phyloP scores from a whole-genome alignment of 1,140 invertebrate species.

The Physella acuta region DNA sequence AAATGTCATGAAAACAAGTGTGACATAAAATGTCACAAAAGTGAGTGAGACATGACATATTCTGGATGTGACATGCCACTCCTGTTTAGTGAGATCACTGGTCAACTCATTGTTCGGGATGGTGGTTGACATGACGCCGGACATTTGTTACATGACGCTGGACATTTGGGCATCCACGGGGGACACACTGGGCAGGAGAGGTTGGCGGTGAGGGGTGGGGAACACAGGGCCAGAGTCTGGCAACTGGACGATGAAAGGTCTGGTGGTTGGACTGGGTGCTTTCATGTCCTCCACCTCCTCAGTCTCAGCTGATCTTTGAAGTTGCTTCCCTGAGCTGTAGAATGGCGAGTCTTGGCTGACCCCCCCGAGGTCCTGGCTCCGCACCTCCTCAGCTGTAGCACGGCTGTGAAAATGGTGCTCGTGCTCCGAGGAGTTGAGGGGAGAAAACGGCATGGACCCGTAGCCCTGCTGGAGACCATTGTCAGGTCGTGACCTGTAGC shows the following conservation, averaged over 20 bases:
- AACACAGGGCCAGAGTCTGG: constrained; percentile 22
- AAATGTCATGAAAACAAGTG: too few species aligned
- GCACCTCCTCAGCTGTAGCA: not conserved
- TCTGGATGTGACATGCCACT: too few species aligned
- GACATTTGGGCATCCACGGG: not conserved
- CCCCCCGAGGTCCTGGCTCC: not conserved
- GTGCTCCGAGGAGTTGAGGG: not conserved
- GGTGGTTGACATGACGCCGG: too few species aligned
- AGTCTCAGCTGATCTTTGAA: not conserved
- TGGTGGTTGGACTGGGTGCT: not conserved
- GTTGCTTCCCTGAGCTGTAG: not conserved
- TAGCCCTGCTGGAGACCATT: not conserved
- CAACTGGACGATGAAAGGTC: constrained; percentile 24
- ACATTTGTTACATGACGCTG: not conserved
- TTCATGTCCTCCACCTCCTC: not conserved
- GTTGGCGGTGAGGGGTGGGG: constrained; percentile 10
- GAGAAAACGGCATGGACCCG: constrained; percentile 3
- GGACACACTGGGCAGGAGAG: not conserved
- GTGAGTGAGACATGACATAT: too few species aligned
- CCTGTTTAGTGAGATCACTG: too few species aligned
- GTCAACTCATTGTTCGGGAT: too few species aligned
- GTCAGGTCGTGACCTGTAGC: not conserved
- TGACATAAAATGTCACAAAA: too few species aligned
- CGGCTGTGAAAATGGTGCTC: not conserved
- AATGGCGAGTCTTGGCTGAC: not conserved